Evolutionary conservation across 1,140 invertebrate genomes (phyloP).

Genomic region (Panagrolaimus sp.): DNA sequence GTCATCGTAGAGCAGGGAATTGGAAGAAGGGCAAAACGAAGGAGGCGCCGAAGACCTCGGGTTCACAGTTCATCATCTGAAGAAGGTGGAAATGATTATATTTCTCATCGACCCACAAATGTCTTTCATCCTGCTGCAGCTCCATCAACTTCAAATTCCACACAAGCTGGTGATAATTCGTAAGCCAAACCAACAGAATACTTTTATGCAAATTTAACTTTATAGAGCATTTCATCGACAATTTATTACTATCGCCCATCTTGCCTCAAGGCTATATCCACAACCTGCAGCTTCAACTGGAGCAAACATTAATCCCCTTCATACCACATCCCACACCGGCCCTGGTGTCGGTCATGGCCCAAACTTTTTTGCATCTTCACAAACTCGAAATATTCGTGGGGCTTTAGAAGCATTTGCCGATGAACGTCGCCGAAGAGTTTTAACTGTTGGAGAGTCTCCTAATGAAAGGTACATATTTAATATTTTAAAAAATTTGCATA

Average conservation of each 20-base stretch:
- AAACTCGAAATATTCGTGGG: background rate
- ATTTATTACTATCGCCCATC: background rate
- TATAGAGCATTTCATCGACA: conserved; percentile 5
- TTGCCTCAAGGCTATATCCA: background rate
- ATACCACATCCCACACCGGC: background rate
- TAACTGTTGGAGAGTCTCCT: background rate
- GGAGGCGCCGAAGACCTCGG: conserved; percentile 22
- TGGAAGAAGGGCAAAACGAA: background rate
- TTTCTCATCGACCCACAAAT: conserved; percentile 36
- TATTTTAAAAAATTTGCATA: no score
- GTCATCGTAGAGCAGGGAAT: background rate
- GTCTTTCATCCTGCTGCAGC: conserved; percentile 30
- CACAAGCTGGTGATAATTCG: background rate
- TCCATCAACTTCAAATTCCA: background rate
- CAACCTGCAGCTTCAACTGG: background rate
- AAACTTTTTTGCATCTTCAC: background rate
- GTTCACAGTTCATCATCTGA: conserved; percentile 37
- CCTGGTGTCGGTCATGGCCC: background rate
- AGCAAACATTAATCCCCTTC: background rate
- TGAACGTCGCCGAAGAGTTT: conserved; percentile 2
- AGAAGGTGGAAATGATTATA: conserved; percentile 34
- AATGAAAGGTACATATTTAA: background rate
- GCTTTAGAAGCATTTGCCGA: conserved; percentile 12
- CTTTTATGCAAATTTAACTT: background rate
- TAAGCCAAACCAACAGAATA: background rate